Base-by-base conservation (phyloP, 2,888 invertebrate genomes). In the Crocallis elinguaria region DNA sequence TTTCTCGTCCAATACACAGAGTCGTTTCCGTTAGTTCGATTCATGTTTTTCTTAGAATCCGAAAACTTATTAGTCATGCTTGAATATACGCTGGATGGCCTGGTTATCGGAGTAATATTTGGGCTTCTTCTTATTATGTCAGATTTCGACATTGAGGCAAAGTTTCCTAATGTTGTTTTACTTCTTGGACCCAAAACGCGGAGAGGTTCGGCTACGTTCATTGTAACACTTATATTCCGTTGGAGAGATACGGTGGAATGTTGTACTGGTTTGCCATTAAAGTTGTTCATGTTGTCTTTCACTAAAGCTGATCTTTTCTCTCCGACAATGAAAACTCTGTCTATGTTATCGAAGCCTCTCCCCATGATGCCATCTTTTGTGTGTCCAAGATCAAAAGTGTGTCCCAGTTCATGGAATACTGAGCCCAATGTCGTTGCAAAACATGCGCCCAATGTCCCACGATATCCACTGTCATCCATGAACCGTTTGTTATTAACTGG, bases 331-430 rank as follows among this genome's bases (percentile, higher is more conserved):
- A 97, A 96, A 25, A 96, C 94, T 51, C 94, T 92, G 74, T 96
- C 94, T 45, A 97, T 93, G 67, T 96, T 95, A 79, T 97, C 96
- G 78, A 97, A 97, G 32, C 97, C 97, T 77, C 95, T 93, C 32
- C 97, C 97, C 99, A 99, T 99, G 52, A 99, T 96, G 12, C 98
- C 98, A 65, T 95, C 94, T 66, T 94, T 93, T 0, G 97, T 96
- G 79, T 99, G 98, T 0, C 98, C 98, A 50, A 99, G 93, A 85
- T 98, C 98, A 82, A 99, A 98, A 0, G 97, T 97, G 79, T 99
- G 99, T 11, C 97, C 97, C 37, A 99, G 92, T 92, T 99, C 99
- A 82, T 99, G 99, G 30, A 98, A 94, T 6, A 97, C 95, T 11
- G 98, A 96, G 11, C 98, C 98, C 30, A 99, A 86, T 12, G 97